A percentile compares a stretch with the other conserved stretches of the same genome.
phyloP scores from a whole-genome alignment of 2,797 vertebrate species.

The Manis javanica region DNA sequence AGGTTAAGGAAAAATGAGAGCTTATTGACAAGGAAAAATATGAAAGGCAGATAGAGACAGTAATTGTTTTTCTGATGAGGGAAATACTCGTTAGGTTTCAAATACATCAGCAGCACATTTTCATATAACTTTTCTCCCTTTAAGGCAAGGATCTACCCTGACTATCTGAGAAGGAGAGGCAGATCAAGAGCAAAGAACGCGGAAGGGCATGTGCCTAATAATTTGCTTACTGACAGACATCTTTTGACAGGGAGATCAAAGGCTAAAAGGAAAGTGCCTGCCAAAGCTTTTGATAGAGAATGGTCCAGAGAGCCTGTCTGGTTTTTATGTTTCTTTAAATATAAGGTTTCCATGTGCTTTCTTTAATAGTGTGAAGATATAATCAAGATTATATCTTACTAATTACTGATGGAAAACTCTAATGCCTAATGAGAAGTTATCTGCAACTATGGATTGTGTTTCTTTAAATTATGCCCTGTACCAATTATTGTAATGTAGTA shows the following conservation, averaged over 20 bases:
- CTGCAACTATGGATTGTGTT: background rate
- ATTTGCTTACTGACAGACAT: slow-evolving; percentile 47
- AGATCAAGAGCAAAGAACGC: slow-evolving; percentile 38
- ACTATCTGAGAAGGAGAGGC: background rate
- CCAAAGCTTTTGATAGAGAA: slow-evolving; percentile 52
- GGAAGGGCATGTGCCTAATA: slow-evolving; percentile 44
- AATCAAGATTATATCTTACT: background rate
- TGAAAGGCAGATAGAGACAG: background rate
- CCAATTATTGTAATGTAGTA: background rate
- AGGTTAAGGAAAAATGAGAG: background rate
- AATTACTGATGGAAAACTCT: background rate
- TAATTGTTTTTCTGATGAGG: background rate
- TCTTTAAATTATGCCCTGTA: background rate
- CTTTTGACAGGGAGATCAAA: slow-evolving; percentile 67
- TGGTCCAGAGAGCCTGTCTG: background rate
- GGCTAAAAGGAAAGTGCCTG: slow-evolving; percentile 38
- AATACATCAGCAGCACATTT: background rate
- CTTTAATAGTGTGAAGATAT: background rate
- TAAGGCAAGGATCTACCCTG: slow-evolving; percentile 46
- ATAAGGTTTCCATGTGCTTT: slow-evolving; percentile 13
- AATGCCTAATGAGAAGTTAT: background rate
- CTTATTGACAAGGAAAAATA: slow-evolving; percentile 32
- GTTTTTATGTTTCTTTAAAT: slow-evolving; percentile 3
- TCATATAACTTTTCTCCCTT: background rate
- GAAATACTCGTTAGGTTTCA: background rate